phyloP scores from a whole-genome alignment of 2,888 invertebrate genomes.

The Druceiella hillmani region DNA sequence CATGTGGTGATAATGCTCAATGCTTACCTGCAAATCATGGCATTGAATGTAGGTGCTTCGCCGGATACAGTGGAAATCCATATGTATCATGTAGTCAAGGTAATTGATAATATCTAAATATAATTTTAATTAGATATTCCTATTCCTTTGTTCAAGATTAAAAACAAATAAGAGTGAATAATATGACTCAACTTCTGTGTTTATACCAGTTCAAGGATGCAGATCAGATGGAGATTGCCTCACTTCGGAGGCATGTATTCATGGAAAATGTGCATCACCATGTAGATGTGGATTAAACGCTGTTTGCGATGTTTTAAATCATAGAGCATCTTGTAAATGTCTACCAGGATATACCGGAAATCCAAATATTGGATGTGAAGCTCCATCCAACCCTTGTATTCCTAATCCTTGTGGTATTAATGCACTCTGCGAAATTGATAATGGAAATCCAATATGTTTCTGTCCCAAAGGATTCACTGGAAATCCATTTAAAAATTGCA shows the following conservation, averaged over 20 bases:
- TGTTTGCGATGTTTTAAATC: conserved; percentile 74
- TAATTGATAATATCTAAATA: conserved; percentile 27
- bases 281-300: conserved; percentile 76
- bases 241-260: conserved; percentile 69
- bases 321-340: conserved; percentile 77
- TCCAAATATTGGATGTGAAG: conserved; percentile 64
- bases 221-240: conserved; percentile 66
- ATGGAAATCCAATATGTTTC: conserved; percentile 82
- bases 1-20: conserved; percentile 77
- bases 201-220: conserved; percentile 60
- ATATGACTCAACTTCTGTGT: conserved; percentile 7
- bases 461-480: conserved; percentile 87
- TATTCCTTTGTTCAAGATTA: no score
- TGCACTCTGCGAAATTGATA: conserved; percentile 78
- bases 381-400: conserved; percentile 71
- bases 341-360: conserved; percentile 76
- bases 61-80: conserved; percentile 72
- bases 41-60: conserved; percentile 67
- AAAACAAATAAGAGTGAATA: background rate
- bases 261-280: conserved; percentile 70
- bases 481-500: conserved; percentile 86
- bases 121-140: background rate
- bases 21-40: conserved; percentile 72
- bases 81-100: conserved; percentile 65
- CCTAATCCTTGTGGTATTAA: conserved; percentile 86